Percentiles rank a stretch among this genome's conserved stretches.
Evolutionary conservation across 2,113 vertebrate species (phyloP).

Genomic region (Burhinus bistriatus): DNA sequence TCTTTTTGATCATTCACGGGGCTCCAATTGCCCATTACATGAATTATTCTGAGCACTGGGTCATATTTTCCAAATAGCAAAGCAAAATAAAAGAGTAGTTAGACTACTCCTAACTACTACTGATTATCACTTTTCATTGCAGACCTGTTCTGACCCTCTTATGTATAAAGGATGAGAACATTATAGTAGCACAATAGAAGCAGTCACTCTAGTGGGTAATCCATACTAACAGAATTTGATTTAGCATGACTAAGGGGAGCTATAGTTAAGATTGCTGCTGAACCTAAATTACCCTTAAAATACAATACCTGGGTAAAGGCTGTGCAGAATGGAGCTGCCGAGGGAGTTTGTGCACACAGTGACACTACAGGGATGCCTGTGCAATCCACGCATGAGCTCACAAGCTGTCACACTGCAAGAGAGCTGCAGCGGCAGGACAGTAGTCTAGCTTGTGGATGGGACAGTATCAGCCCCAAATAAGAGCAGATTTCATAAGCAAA

Average conservation of each 20-base stretch:
- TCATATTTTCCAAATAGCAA: neutral
- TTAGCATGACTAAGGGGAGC: neutral
- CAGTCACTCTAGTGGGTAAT: neutral
- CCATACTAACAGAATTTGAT: neutral
- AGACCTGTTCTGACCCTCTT: neutral
- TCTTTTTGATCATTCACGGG: neutral
- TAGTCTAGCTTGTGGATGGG: neutral
- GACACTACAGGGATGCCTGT: neutral
- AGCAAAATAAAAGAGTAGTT: neutral
- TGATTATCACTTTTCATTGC: neutral
- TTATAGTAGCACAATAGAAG: neutral
- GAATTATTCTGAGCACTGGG: neutral
- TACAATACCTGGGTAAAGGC: neutral
- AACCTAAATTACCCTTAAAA: neutral
- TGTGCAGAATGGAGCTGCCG: neutral
- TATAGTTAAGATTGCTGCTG: neutral
- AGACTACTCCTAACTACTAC: neutral
- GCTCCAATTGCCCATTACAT: neutral
- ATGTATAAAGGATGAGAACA: neutral
- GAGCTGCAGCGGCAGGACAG: neutral
- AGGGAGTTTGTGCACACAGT: no score
- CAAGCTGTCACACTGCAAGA: neutral
- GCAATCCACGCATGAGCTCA: rapidly evolving
- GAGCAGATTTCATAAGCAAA: neutral
- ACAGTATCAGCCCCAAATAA: neutral